Conservation (phyloP, 1,140 invertebrate genomes). For the Zaprionus ornatus region DNA sequence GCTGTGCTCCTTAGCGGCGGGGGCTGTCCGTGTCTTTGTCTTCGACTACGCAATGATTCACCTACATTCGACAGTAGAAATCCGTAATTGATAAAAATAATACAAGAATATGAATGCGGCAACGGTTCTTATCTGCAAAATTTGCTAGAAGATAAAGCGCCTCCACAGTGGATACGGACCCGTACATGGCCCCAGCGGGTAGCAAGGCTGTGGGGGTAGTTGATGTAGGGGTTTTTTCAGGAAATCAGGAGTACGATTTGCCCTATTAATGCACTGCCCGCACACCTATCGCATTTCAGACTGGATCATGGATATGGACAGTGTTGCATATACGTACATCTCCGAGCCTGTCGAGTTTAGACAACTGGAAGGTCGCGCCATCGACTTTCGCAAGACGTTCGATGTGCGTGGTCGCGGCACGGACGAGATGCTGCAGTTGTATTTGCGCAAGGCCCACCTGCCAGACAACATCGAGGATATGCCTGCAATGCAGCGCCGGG, state of each 20-base stretch:
- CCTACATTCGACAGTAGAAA: constrained; percentile 48
- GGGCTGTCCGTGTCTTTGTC: constrained; percentile 26
- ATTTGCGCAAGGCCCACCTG: constrained; percentile 69
- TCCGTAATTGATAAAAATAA: constrained; percentile 48
- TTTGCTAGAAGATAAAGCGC: constrained; percentile 60
- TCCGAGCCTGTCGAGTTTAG: constrained; percentile 77
- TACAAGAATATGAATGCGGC: constrained; percentile 9
- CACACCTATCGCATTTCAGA: constrained; percentile 57
- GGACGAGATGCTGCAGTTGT: constrained; percentile 75
- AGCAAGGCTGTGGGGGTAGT: constrained; percentile 8
- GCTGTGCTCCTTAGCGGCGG: background rate
- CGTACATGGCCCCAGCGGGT: constrained; percentile 5
- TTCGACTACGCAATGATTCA: constrained; percentile 48
- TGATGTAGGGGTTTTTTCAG: background rate
- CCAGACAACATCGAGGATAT: constrained; percentile 65
- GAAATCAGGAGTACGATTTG: background rate
- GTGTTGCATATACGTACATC: constrained; percentile 63
- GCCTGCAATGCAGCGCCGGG: constrained; percentile 64
- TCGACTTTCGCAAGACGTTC: constrained; percentile 78
- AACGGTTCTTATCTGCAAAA: constrained; percentile 61
- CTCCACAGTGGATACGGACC: constrained; percentile 17
- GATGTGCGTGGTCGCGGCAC: constrained; percentile 70
- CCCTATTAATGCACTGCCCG: constrained; percentile 54
- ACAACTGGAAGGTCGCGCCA: constrained; percentile 60
- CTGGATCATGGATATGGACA: constrained; percentile 51